A percentile compares a stretch with the other conserved stretches of the same genome.
These are phyloP conservation scores for Notamacropus eugenii DNA, from an alignment of 2,797 vertebrate genomes.

Conservation along the genomic window DNA sequence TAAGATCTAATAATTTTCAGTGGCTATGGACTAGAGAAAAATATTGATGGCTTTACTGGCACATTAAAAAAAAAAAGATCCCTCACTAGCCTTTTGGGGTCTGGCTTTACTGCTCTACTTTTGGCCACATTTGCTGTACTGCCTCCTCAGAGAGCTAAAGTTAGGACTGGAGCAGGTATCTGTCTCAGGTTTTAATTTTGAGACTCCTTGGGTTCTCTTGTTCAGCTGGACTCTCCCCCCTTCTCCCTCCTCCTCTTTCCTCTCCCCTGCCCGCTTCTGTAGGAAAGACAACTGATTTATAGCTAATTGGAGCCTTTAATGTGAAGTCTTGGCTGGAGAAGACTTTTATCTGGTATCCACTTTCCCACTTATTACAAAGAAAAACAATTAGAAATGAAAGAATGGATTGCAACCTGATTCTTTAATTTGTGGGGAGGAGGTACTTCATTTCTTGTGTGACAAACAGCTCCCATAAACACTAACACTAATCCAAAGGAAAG, in stretches of 20 bases:
- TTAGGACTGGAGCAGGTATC: conserved; percentile 71
- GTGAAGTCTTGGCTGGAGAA: conserved; percentile 82
- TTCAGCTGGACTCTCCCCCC: neutral
- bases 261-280: conserved; percentile 80
- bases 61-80: neutral
- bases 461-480: conserved; percentile 85
- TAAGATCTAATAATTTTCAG: neutral
- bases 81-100: neutral
- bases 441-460: conserved; percentile 82
- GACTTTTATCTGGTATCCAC: conserved; percentile 90
- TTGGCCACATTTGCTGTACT: conserved; percentile 25
- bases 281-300: conserved; percentile 92
- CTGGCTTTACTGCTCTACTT: conserved; percentile 33
- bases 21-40: neutral
- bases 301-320: conserved; percentile 90
- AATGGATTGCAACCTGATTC: conserved; percentile 84
- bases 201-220: conserved; percentile 58
- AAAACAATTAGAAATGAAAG: conserved; percentile 87
- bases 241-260: conserved; percentile 43
- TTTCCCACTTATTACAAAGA: conserved; percentile 89
- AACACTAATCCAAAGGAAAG: conserved; percentile 73
- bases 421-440: conserved; percentile 83
- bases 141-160: conserved; percentile 45
- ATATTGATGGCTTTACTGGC: neutral
- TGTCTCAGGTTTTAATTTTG: conserved; percentile 79